Percentiles rank a stretch among this genome's conserved stretches.
Conservation (phyloP, 2,797 vertebrate species). For the Cuculus canorus region DNA sequence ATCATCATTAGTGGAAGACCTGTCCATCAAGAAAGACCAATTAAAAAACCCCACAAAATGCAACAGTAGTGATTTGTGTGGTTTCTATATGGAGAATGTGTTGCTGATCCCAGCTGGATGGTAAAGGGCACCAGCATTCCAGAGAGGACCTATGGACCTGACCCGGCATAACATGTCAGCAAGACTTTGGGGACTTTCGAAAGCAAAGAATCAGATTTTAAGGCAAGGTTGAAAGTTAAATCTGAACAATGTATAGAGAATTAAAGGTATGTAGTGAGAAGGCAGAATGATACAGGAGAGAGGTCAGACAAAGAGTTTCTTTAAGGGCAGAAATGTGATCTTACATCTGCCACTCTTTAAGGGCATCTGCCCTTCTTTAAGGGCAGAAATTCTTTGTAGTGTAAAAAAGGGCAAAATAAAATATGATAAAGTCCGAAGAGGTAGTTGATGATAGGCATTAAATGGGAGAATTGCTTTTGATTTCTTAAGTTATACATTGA, state of each 20-base stretch:
- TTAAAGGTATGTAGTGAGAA: background rate
- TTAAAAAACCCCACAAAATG: too few species aligned
- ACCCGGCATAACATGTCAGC: background rate
- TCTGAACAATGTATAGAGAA: background rate
- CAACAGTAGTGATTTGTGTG: background rate
- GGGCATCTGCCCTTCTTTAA: too few species aligned
- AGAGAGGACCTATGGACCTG: background rate
- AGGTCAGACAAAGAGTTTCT: background rate
- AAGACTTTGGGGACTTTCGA: background rate
- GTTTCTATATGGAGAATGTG: background rate
- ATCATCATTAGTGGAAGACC: background rate
- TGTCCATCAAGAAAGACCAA: background rate
- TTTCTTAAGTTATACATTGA: background rate
- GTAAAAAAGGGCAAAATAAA: background rate
- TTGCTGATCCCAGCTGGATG: background rate
- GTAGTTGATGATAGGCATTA: background rate
- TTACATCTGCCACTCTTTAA: too few species aligned
- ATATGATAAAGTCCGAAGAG: background rate
- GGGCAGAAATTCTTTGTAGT: background rate
- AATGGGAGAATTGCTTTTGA: background rate
- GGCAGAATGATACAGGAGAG: background rate
- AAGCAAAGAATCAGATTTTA: background rate
- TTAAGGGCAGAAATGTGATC: too few species aligned
- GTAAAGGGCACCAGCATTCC: background rate
- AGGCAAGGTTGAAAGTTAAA: background rate